Conservation (phyloP, 2,888 invertebrate species). For the Phengaris alcon region DNA sequence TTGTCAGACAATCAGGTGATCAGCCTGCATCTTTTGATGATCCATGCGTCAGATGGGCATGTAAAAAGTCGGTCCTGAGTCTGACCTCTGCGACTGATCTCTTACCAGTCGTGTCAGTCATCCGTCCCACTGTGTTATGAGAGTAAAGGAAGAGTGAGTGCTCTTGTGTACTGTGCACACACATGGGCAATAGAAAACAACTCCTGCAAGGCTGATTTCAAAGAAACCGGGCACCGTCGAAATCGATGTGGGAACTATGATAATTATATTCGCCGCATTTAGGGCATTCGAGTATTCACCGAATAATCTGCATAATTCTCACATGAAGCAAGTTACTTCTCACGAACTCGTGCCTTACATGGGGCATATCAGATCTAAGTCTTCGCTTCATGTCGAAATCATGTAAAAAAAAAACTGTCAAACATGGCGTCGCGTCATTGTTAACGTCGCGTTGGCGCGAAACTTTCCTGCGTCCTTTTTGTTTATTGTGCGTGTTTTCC, state of each 20-base stretch:
- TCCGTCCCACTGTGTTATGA: too few relatives aligned
- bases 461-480: neutral
- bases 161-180: too few relatives aligned
- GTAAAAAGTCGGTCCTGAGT: too few relatives aligned
- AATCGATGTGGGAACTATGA: neutral
- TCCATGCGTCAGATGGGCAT: too few relatives aligned
- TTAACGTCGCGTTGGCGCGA: neutral
- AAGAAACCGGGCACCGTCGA: too few relatives aligned
- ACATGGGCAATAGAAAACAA: too few relatives aligned
- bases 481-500: neutral
- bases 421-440: conserved; percentile 5
- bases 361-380: conserved; percentile 5
- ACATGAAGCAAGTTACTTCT: conserved; percentile 6
- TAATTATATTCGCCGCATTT: neutral
- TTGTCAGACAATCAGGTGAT: too few relatives aligned
- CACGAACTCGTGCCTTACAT: conserved; percentile 19
- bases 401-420: neutral
- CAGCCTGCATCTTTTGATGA: too few relatives aligned
- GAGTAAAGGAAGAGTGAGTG: too few relatives aligned
- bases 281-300: neutral
- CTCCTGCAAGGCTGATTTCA: too few relatives aligned
- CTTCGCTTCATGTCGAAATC: neutral
- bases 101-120: too few relatives aligned
- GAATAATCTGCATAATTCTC: conserved; percentile 2
- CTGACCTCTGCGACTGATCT: too few relatives aligned